Percentiles rank a stretch among this genome's conserved stretches.
Conservation (phyloP, 2,797 vertebrate genomes). For the Anableps anableps region DNA sequence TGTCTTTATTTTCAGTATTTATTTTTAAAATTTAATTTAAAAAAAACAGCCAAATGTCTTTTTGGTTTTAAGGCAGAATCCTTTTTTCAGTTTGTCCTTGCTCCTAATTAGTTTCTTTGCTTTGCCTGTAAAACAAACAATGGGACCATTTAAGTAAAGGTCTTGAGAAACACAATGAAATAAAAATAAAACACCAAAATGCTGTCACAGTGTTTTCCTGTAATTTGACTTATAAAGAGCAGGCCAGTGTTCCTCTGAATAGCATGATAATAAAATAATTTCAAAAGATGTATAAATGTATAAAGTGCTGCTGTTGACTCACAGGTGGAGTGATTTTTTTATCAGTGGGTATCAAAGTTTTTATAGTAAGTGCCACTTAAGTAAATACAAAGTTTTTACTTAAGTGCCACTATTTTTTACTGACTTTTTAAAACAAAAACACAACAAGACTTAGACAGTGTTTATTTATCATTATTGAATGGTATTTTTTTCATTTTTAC, state of each 20-base stretch:
- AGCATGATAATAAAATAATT: neutral
- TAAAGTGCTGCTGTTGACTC: neutral
- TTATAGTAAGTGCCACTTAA: neutral
- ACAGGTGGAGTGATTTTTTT: constrained; percentile 36
- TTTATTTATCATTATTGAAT: neutral
- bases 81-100: neutral
- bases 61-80: neutral
- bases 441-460: neutral
- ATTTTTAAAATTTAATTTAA: neutral
- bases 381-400: neutral
- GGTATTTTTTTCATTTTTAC: neutral
- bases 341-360: neutral
- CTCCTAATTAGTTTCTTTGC: constrained; percentile 10
- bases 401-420: neutral
- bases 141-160: neutral
- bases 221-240: constrained; percentile 16
- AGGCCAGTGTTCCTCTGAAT: neutral
- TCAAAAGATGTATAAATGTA: constrained; percentile 1
- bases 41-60: neutral
- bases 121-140: constrained; percentile 2
- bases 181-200: neutral
- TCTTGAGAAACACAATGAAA: neutral
- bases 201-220: constrained; percentile 6
- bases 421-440: neutral
- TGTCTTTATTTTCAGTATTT: neutral